Evolutionary conservation across 2,113 vertebrate species (phyloP).

Genomic region (Paedocypris sp.): DNA sequence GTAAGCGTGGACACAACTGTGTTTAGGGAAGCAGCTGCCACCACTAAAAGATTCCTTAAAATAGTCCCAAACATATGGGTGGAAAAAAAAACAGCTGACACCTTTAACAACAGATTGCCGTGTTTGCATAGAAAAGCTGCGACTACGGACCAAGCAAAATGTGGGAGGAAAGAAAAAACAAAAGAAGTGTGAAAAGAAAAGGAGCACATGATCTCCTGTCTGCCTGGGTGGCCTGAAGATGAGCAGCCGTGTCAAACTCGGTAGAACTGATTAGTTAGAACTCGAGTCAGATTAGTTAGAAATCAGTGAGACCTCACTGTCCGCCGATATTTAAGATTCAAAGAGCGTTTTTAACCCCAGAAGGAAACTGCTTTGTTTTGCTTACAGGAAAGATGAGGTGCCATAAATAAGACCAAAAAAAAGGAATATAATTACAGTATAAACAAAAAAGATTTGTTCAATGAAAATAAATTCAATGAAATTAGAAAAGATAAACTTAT

Average conservation of each 20-base stretch:
- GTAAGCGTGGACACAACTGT: conserved; percentile 3
- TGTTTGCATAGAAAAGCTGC: conserved; percentile 36
- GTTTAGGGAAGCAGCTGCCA: conserved; percentile 27
- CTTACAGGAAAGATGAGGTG: too few relatives aligned
- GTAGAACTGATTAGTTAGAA: conserved; percentile 60
- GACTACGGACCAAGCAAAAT: conserved; percentile 25
- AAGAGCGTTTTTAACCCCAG: too few relatives aligned
- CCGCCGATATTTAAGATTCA: too few relatives aligned
- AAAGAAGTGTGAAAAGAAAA: too few relatives aligned
- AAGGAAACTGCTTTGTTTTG: too few relatives aligned
- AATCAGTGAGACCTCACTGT: too few relatives aligned
- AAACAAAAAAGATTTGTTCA: too few relatives aligned
- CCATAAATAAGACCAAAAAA: too few relatives aligned
- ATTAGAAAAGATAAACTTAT: too few relatives aligned
- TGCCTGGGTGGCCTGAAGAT: conserved; percentile 64
- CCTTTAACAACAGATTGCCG: conserved; percentile 35
- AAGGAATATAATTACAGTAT: too few relatives aligned
- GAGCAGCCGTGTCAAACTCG: conserved; percentile 57
- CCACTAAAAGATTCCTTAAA: conserved; percentile 31
- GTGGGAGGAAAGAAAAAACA: conserved; percentile 44
- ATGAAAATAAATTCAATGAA: too few relatives aligned
- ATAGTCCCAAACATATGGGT: conserved; percentile 27
- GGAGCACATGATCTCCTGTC: conserved; percentile 44
- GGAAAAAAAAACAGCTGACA: conserved; percentile 39
- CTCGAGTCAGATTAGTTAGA: too few relatives aligned